Percentiles rank a stretch among this genome's conserved stretches.
Conservation (phyloP, 2,888 invertebrate species). For the Harmothoe impar region DNA sequence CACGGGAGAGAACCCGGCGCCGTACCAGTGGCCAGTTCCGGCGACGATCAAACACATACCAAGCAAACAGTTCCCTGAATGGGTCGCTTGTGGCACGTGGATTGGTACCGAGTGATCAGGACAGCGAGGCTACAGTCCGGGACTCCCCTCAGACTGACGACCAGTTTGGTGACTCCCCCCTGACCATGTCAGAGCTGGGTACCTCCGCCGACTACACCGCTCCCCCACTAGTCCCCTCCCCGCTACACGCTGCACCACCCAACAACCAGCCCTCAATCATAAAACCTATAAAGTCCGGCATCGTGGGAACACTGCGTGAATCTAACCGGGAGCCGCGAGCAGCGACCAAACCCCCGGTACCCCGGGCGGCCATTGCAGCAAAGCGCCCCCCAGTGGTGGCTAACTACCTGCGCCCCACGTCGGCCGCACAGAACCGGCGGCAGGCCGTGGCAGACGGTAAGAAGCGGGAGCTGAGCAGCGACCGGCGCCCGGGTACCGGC, state of each 20-base stretch:
- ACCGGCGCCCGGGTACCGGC: not conserved
- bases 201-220: not conserved
- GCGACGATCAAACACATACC: not conserved
- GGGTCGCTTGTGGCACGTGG: constrained; percentile 10
- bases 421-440: not conserved
- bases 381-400: not conserved
- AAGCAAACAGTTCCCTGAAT: not conserved
- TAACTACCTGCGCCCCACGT: constrained; percentile 29
- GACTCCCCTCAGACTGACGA: not conserved
- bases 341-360: not conserved
- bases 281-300: not conserved
- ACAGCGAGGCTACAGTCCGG: not conserved
- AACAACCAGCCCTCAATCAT: not conserved
- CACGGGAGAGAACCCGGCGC: constrained; percentile 1
- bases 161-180: not conserved
- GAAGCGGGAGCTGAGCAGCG: constrained; percentile 5
- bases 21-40: constrained; percentile 38
- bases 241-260: not conserved
- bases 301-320: not conserved
- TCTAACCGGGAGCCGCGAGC: not conserved
- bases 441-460: constrained; percentile 21
- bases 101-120: not conserved
- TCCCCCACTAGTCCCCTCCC: not conserved
- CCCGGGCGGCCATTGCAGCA: not conserved
- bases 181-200: not conserved